phyloP scores from a whole-genome alignment of 1,140 invertebrate genomes.

The Listronotus oregonensis region DNA sequence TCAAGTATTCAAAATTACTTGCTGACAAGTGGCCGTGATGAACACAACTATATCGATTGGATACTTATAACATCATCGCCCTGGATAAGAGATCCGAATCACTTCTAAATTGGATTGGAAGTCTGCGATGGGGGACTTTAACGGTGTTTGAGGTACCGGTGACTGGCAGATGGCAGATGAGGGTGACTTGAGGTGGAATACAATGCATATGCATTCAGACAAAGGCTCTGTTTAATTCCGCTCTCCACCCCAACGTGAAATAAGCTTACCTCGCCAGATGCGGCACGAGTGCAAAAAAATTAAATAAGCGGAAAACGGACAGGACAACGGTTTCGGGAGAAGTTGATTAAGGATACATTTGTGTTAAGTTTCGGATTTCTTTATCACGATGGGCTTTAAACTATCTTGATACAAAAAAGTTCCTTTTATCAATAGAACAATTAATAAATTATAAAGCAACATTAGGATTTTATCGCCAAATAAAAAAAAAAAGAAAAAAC shows the following conservation, averaged over 20 bases:
- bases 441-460: too few relatives aligned
- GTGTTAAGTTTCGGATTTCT: too few relatives aligned
- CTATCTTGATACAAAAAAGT: too few relatives aligned
- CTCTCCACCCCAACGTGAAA: conserved; percentile 45
- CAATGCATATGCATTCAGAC: conserved; percentile 55
- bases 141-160: conserved; percentile 46
- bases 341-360: neutral
- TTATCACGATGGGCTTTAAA: too few relatives aligned
- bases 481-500: too few relatives aligned
- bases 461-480: too few relatives aligned
- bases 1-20: neutral
- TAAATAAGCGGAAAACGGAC: conserved; percentile 8
- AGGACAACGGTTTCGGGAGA: neutral
- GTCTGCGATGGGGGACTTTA: conserved; percentile 35
- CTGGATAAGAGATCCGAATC: conserved; percentile 53
- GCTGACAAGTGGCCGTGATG: neutral
- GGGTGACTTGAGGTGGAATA: conserved; percentile 55
- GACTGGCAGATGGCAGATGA: conserved; percentile 56
- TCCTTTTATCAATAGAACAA: too few relatives aligned
- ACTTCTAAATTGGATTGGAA: conserved; percentile 54
- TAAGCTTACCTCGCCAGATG: conserved; percentile 42
- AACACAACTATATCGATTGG: conserved; percentile 34
- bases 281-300: conserved; percentile 29
- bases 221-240: conserved; percentile 51
- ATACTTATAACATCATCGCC: conserved; percentile 27